Conservation (phyloP, 1,140 invertebrate species). For the Drosophila parvula region DNA sequence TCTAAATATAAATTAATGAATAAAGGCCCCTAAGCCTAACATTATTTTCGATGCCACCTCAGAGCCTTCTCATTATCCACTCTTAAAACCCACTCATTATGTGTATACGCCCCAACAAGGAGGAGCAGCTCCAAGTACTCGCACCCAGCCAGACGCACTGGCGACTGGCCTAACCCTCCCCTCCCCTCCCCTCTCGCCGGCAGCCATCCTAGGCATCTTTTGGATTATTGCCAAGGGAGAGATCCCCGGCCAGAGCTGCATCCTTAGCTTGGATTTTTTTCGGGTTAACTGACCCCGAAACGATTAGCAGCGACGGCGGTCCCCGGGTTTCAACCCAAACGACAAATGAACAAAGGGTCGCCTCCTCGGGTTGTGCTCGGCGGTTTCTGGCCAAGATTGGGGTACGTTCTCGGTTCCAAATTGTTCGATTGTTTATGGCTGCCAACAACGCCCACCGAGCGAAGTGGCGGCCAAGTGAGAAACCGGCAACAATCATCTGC, state of each 20-base stretch:
- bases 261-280: slow-evolving; percentile 16
- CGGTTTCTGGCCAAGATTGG: slow-evolving; percentile 48
- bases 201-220: slow-evolving; percentile 20
- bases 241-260: slow-evolving; percentile 9
- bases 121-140: not conserved
- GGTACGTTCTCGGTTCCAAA: slow-evolving; percentile 52
- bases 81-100: slow-evolving; percentile 25
- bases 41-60: not conserved
- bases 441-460: slow-evolving; percentile 76
- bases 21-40: not conserved
- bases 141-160: slow-evolving; percentile 55
- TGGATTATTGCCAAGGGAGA: slow-evolving; percentile 15
- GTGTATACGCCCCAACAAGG: slow-evolving; percentile 10
- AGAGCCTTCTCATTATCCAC: not conserved
- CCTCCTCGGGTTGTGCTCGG: slow-evolving; percentile 9
- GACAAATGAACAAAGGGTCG: slow-evolving; percentile 81
- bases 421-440: slow-evolving; percentile 83
- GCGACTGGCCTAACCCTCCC: slow-evolving; percentile 51
- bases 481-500: slow-evolving; percentile 82
- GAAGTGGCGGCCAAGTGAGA: slow-evolving; percentile 68
- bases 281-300: slow-evolving; percentile 75
- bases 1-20: not conserved
- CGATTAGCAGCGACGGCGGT: slow-evolving; percentile 74
- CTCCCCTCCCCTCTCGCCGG: not conserved
- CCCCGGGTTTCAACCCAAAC: slow-evolving; percentile 48